Conservation (phyloP, 2,888 invertebrate species). For the Eupithecia tripunctaria region DNA sequence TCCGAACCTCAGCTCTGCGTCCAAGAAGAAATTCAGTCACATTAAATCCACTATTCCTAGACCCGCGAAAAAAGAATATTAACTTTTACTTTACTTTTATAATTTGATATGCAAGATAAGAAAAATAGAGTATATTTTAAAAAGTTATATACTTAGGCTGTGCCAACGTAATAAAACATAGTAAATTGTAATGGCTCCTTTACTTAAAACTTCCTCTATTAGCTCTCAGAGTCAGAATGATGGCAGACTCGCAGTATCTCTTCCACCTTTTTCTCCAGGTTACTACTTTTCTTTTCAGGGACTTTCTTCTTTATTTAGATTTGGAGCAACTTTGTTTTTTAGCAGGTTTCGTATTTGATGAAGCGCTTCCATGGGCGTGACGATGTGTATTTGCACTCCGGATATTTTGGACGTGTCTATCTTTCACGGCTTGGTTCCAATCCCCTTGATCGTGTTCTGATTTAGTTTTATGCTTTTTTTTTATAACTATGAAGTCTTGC, state of each 20-base stretch:
- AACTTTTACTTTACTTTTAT: constrained; percentile 17
- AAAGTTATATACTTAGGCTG: constrained; percentile 24
- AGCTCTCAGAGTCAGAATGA: constrained; percentile 63
- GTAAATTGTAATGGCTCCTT: constrained; percentile 39
- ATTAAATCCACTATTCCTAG: constrained; percentile 78
- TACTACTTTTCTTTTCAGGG: constrained; percentile 54
- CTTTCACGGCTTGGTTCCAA: constrained; percentile 53
- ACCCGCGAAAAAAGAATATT: constrained; percentile 65
- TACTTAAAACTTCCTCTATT: constrained; percentile 36
- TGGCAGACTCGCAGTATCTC: constrained; percentile 62
- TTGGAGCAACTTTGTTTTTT: constrained; percentile 53
- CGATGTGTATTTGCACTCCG: constrained; percentile 55
- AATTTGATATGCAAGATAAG: neutral
- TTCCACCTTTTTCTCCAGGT: constrained; percentile 71
- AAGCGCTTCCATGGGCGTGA: constrained; percentile 45
- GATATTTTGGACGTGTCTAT: constrained; percentile 62
- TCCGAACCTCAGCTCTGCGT: constrained; percentile 60
- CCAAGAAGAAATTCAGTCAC: constrained; percentile 72
- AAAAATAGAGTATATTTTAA: neutral
- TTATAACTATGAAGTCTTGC: constrained; percentile 51
- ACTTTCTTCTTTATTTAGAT: constrained; percentile 60
- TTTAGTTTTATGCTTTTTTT: constrained; percentile 53
- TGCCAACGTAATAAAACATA: constrained; percentile 33
- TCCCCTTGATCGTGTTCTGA: constrained; percentile 51
- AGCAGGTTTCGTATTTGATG: constrained; percentile 44